These are phyloP conservation scores for Paramisgurnus dabryanus DNA, from an alignment of 2,113 vertebrate genomes.

Conservation along the genomic window DNA sequence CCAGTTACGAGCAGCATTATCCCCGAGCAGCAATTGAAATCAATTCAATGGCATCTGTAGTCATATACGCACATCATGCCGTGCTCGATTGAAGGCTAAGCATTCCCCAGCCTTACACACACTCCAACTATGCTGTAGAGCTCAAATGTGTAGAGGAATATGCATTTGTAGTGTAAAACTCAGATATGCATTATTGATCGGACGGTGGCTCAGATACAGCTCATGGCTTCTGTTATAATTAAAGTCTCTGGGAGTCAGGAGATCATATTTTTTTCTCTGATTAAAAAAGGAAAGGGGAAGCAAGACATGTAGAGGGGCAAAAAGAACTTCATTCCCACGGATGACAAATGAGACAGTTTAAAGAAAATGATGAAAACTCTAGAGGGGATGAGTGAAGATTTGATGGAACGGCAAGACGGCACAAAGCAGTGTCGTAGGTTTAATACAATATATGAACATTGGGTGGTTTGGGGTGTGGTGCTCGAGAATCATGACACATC, in stretches of 20 bases:
- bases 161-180: conserved; percentile 48
- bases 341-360: conserved; percentile 54
- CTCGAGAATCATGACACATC: too few species aligned
- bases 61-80: too few species aligned
- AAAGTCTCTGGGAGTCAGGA: conserved; percentile 56
- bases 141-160: conserved; percentile 18
- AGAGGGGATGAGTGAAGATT: neutral
- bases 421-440: neutral
- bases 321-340: conserved; percentile 57
- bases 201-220: conserved; percentile 41
- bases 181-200: conserved; percentile 60
- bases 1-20: too few species aligned
- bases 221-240: conserved; percentile 43
- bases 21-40: too few species aligned
- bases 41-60: too few species aligned
- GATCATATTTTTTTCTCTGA: conserved; percentile 33
- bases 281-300: conserved; percentile 9
- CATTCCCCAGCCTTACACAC: too few species aligned
- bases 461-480: too few species aligned
- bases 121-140: too few species aligned
- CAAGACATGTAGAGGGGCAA: neutral
- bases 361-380: neutral
- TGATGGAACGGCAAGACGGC: conserved; percentile 1
- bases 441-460: too few species aligned
- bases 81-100: too few species aligned